Conservation (phyloP, 92 coral and sea anemone genomes). For the Paramuricea clavata region DNA sequence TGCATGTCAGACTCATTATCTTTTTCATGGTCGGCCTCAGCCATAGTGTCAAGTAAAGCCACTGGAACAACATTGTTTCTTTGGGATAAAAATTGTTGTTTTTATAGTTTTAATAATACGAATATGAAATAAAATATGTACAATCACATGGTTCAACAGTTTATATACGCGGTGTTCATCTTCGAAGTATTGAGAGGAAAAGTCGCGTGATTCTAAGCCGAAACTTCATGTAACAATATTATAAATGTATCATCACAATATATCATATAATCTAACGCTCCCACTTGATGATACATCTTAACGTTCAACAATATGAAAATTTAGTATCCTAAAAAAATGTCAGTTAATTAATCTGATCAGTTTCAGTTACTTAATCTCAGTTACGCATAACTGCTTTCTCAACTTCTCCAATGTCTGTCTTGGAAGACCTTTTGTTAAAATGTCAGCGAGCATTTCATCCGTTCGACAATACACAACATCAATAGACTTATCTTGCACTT, state of each 20-base stretch:
- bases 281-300: constrained; percentile 2
- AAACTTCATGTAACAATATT: not conserved
- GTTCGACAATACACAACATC: constrained; percentile 32
- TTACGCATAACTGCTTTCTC: constrained; percentile 1
- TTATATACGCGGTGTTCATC: too few species aligned
- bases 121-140: too few species aligned
- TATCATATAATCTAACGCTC: not conserved
- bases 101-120: too few species aligned
- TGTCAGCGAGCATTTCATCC: constrained; percentile 43
- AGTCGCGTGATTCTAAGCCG: too few species aligned
- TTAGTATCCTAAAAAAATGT: not conserved
- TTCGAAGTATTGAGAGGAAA: too few species aligned
- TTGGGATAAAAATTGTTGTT: too few species aligned
- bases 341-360: not conserved
- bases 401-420: constrained; percentile 37
- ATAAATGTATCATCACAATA: not conserved
- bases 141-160: too few species aligned
- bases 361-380: not conserved
- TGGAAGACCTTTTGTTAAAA: constrained; percentile 35
- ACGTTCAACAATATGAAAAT: not conserved
- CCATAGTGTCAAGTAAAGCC: too few species aligned
- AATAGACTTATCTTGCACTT: constrained; percentile 18
- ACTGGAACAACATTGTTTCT: too few species aligned
- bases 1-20: too few species aligned
- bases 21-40: too few species aligned